Base-by-base conservation (phyloP, 1,140 invertebrate genomes). In the Oncopodura yosiiana region DNA sequence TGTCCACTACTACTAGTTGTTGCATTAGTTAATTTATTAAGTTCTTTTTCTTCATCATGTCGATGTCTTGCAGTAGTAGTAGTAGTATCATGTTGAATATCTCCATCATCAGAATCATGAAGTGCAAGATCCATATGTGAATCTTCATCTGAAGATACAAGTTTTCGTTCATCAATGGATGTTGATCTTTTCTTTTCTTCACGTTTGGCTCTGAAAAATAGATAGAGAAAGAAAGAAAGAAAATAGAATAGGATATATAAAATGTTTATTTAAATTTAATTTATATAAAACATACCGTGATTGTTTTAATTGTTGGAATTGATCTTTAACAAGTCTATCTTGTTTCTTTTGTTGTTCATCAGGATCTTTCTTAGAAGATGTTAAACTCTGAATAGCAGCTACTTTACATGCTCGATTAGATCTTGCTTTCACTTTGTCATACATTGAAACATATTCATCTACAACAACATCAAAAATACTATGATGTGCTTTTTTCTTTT, bases 391-490 rank as follows among this genome's bases (percentile, higher is more conserved):
- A n/a, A n/a, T n/a, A 50, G 84, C 49, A 48, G 59, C 30, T 42
- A 62, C 52, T 64, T 65, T 60, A 66, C 67, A 57, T 56, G 68
- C 56, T 65, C 68, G 58, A 52, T 70, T 92, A 23, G 90, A 94
- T 37, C 92, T 79, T 3, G 91, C 87, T 72, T 97, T 97, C 0
- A 97, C 91, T 72, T 95, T 95, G 68, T 96, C 94, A 69, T 97
- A 97, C 93, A 97, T 97, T 29, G 92, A 95, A 54, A 93, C 89
- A 67, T 93, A 94, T 12, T 85, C 88, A 65, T 92, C 87, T 65
- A 89, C 85, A 21, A 87, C 79, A 54, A 90, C 88, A 67, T 91
- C 87, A 70, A 90, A 92, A 61, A 89, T 90, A n/a, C 87, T 91
- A 73, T 87, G 85, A 70, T 87, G 88, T 68, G 89, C 68, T 32